Base-by-base conservation (phyloP, 2,113 vertebrate genomes). In the Varanus komodoensis region DNA sequence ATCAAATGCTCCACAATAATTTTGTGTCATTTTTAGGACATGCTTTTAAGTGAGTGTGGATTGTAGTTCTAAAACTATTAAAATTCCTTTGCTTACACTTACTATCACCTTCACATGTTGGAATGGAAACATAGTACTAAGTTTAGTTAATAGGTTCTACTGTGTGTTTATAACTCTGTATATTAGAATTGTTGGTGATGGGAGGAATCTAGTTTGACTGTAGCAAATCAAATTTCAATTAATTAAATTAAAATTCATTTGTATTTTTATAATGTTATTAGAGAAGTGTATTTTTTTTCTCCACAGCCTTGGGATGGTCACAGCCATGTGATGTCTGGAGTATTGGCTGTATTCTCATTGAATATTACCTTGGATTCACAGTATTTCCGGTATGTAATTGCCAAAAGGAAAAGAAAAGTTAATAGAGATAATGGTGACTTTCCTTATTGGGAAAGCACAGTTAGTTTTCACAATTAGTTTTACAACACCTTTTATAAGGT, bases 241-340 rank as follows among this genome's bases (percentile, higher is more conserved):
- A 73, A 38, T 54, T 17, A 80, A 32, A 12, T 27, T 81, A 14
- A 34, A 87, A 44, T 44, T 38, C 12, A 29, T 34, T 38, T 34
- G 44, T 4, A 32, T 32, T 73, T 54, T 73, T 38, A 38, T 44
- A 32, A 6, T 34, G 19, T 86, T 54, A 7, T 61, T 12, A 67
- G 34, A 19, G 54, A n/a, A 73, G 8, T 12, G 68, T 21, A 2
- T 23, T 94, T 77, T 91, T 15, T 29, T 91, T 92, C 93, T 25
- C 25, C 23, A 25, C 94, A 99, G 98, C 98, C 67, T 93, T 98
- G 61, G 98, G 98, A 67, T 98, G 98, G 98, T 97, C 98, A 50
- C 98, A 98, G 0, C 97, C 98, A 0, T 98, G 98, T 93, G 98
- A 98, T 57, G 97, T 98, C 57, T 99, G 98, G 98, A 99, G 98